Base-by-base conservation (phyloP, 2,888 invertebrate genomes). In the Pammene aurita region DNA sequence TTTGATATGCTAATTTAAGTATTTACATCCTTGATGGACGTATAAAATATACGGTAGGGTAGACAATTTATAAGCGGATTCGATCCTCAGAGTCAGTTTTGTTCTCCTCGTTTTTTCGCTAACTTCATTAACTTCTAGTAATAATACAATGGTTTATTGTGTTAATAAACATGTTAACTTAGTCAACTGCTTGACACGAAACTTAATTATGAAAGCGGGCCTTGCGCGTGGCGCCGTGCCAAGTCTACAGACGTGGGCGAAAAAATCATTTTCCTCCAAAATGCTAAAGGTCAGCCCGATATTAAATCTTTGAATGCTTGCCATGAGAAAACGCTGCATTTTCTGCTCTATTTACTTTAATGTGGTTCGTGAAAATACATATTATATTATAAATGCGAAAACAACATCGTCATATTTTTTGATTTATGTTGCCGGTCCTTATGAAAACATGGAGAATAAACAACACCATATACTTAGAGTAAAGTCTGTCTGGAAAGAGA, bases 281-380 rank as follows among this genome's bases (percentile, higher is more conserved):
- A 69, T 69, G 54, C 64, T 64, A 69, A 65, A 69, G 69, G 69
- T 69, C 69, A 69, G 64, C 26, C 42, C 48, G 69, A 69, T 69
- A 69, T 69, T 69, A 65, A 68, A 69, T 69, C 64, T 69, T 65
- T 65, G 69, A 69, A 64, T 55, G 60, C 54, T 65, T 69, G 64
- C 64, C 52, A 64, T 65, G 16, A 44, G 64, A 55, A 38, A 41
- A 52, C 26, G 18, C 44, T 55, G 58, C 64, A 55, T 52, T 67
- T 61, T 62, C 62, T 62, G 41, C 38, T 52, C 50, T 52, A 62
- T 62, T 61, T 62, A 50, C 41, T 58, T 52, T 41, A 18, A 50
- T 62, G 61, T 41, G 38, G 11, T 50, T 16, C 14, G 38, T 50
- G 16, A 38, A 16, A 61, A 46, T 48, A 35, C 44, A 5, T 5